Base-by-base conservation (phyloP, 1,140 invertebrate genomes). In the Philopotamus ludificatus region DNA sequence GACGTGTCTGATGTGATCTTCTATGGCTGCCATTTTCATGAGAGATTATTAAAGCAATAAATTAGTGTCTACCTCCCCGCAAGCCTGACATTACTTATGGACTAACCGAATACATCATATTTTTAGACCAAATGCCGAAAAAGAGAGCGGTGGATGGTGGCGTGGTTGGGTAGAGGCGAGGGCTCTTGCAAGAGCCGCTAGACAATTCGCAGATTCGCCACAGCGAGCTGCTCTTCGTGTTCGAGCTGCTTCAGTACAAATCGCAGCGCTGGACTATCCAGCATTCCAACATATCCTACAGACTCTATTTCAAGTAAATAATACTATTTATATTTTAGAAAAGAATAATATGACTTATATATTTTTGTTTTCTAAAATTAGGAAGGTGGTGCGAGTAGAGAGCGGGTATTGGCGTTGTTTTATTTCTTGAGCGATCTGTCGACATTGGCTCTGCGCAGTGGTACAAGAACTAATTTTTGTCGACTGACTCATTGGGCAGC, bases 251-350 rank as follows among this genome's bases (percentile, higher is more conserved):
- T 58, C 68, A 41, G 65, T 70, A 28, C 68, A 70, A 47, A 47
- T 70, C 2, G 53, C 68, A 23, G 64, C 64, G n/a, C 55, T 70
- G 16, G 68, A 70, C 39, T 70, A 63, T 53, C 64, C 64, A 28
- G 58, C 64, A n/a, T 70, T 70, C 53, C 68, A 70, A 45, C 68
- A 70, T 42, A 70, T 66, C 9, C 55, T 70, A 10, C 68, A 70
- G 21, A 66, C 64, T 0, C 57, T 70, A 0, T 70, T 70, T 39
- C 68, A 70, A 50, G 68, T 70, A 10, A 12, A 34, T 25, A 28
- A 61, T n/a, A n/a, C n/a, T n/a, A n/a, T n/a, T n/a, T n/a, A n/a
- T n/a, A n/a, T n/a, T n/a, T n/a, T n/a, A n/a, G n/a, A n/a, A n/a
- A n/a, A n/a, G n/a, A n/a, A n/a, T 39, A 8, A 39, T 39, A 7